Conservation (phyloP, 2,888 invertebrate genomes). For the Acanthococcus lagerstroemiae region DNA sequence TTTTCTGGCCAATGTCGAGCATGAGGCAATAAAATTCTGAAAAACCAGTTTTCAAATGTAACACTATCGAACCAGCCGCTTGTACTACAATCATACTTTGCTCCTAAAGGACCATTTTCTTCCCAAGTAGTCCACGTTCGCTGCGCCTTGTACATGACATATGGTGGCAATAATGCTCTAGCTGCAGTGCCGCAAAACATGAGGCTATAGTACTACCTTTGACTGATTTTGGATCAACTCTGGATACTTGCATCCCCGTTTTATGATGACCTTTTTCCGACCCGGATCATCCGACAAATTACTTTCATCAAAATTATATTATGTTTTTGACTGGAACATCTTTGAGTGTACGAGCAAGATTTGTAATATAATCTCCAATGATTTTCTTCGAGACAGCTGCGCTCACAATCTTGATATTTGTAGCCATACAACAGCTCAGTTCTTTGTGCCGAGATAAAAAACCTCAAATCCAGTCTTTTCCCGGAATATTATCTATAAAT, state of each 20-base stretch:
- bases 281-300: neutral
- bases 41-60: conserved; percentile 23
- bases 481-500: neutral
- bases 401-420: neutral
- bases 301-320: neutral
- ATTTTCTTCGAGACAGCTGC: neutral
- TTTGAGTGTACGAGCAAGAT: neutral
- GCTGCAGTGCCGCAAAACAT: conserved; percentile 40
- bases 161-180: conserved; percentile 40
- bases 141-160: conserved; percentile 40
- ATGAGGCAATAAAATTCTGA: neutral
- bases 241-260: conserved; percentile 39
- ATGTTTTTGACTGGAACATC: neutral
- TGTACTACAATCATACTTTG: conserved; percentile 12
- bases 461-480: neutral
- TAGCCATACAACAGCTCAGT: neutral
- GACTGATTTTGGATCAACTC: conserved; percentile 39
- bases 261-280: too few relatives aligned
- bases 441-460: neutral
- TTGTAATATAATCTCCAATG: neutral
- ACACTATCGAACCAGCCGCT: conserved; percentile 32
- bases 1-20: conserved; percentile 32
- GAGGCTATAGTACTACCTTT: conserved; percentile 40
- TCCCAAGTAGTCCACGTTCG: conserved; percentile 38
- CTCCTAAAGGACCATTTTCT: too few relatives aligned